Percentiles rank a stretch among this genome's conserved stretches.
phyloP scores from a whole-genome alignment of 1,140 invertebrate species.

The Gryon sp. region DNA sequence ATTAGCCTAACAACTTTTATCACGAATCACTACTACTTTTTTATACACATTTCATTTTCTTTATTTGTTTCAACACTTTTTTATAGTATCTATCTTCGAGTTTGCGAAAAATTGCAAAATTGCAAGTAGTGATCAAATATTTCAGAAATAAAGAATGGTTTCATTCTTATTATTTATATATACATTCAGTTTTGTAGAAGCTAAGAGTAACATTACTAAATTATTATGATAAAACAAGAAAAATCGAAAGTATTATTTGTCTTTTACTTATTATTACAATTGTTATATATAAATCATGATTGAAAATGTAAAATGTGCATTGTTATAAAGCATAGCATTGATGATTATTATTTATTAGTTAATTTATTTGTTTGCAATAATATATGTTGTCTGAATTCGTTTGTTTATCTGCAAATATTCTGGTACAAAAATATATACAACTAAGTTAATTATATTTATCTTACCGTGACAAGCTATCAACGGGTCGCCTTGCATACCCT shows the following conservation, averaged over 20 bases:
- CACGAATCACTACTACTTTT: no score
- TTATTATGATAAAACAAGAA: no score
- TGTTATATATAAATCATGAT: background rate
- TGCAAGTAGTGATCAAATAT: no score
- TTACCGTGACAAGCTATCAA: conserved; percentile 85
- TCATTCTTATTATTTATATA: no score
- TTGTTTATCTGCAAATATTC: conserved; percentile 1
- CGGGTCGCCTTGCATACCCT: conserved; percentile 88
- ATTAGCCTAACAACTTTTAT: no score
- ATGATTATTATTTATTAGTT: conserved; percentile 19
- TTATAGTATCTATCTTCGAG: no score
- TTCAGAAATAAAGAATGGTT: no score
- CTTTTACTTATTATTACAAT: background rate
- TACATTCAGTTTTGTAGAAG: no score
- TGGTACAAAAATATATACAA: background rate
- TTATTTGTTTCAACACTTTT: no score
- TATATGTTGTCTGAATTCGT: conserved; percentile 2
- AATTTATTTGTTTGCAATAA: conserved; percentile 2
- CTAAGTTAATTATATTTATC: conserved; percentile 28
- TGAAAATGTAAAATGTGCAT: conserved; percentile 1
- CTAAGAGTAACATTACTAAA: no score
- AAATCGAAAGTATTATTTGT: background rate
- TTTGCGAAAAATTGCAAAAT: no score
- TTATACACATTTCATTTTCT: no score
- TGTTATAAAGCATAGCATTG: conserved; percentile 2